These are phyloP conservation scores for Acridotheres tristis DNA, from an alignment of 2,797 vertebrate genomes.

Conservation along the genomic window DNA sequence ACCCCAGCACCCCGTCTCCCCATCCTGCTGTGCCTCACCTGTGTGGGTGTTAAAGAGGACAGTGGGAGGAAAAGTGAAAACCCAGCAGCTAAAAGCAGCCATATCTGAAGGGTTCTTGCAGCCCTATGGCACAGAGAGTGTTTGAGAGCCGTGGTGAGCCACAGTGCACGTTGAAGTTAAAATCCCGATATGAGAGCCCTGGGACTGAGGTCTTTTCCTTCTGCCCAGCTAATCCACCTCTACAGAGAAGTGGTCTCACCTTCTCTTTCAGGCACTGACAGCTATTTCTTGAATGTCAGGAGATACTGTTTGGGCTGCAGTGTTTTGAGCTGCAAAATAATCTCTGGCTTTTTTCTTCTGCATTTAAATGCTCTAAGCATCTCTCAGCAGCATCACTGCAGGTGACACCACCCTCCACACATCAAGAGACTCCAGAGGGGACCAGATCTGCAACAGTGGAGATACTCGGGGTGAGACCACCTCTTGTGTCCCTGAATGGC, in stretches of 20 bases:
- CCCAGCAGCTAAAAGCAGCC: not conserved
- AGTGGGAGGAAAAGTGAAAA: not conserved
- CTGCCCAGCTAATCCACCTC: not conserved
- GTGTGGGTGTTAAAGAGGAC: not conserved
- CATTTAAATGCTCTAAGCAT: not conserved
- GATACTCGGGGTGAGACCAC: not conserved
- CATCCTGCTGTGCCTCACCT: accelerated
- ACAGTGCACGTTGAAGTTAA: not conserved
- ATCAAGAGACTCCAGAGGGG: not conserved
- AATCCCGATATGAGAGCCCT: not conserved
- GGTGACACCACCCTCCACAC: accelerated
- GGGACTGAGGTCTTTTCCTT: not conserved
- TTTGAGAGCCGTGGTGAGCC: not conserved
- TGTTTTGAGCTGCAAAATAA: not conserved
- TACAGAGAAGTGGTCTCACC: not conserved
- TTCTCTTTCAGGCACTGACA: not conserved
- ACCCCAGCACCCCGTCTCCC: accelerated
- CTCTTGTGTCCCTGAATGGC: not conserved
- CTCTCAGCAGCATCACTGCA: not conserved
- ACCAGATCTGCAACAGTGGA: not conserved
- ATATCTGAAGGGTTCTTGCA: not conserved
- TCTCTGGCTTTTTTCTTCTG: not conserved
- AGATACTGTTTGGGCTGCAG: not conserved
- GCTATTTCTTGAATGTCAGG: not conserved
- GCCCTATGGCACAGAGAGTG: not conserved